Evolutionary conservation across 2,113 vertebrate species (phyloP).

Genomic region (Trogon melanurus): DNA sequence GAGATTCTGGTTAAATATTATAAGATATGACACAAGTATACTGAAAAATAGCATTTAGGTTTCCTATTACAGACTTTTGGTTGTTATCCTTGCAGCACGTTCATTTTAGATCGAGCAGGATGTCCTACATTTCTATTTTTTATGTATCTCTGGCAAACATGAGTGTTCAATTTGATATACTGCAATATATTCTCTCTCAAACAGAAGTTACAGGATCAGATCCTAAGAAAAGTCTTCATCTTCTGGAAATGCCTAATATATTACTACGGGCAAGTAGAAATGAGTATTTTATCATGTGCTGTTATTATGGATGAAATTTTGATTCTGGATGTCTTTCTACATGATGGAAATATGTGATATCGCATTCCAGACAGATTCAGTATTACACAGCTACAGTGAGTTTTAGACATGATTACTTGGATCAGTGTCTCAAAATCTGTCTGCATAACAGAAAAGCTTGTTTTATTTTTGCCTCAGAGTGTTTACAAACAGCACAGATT

Average conservation of each 20-base stretch:
- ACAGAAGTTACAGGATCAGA: constrained; percentile 43
- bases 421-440: neutral
- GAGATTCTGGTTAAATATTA: constrained; percentile 65
- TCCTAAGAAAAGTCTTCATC: constrained; percentile 12
- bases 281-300: constrained; percentile 6
- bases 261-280: neutral
- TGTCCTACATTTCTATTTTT: constrained; percentile 13
- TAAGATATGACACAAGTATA: constrained; percentile 55
- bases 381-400: neutral
- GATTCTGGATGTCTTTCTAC: neutral
- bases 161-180: constrained; percentile 37
- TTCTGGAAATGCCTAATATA: neutral
- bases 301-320: neutral
- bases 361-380: neutral
- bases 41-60: constrained; percentile 48
- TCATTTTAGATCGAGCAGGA: constrained; percentile 4
- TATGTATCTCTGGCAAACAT: constrained; percentile 5
- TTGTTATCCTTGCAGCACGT: neutral
- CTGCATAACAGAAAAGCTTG: neutral
- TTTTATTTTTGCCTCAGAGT: neutral
- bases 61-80: constrained; percentile 17
- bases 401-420: neutral
- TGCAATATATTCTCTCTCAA: constrained; percentile 30
- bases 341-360: neutral
- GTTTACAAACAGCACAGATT: neutral